Evolutionary conservation across 2,888 invertebrate genomes (phyloP).

Genomic region (Rhagium mordax): DNA sequence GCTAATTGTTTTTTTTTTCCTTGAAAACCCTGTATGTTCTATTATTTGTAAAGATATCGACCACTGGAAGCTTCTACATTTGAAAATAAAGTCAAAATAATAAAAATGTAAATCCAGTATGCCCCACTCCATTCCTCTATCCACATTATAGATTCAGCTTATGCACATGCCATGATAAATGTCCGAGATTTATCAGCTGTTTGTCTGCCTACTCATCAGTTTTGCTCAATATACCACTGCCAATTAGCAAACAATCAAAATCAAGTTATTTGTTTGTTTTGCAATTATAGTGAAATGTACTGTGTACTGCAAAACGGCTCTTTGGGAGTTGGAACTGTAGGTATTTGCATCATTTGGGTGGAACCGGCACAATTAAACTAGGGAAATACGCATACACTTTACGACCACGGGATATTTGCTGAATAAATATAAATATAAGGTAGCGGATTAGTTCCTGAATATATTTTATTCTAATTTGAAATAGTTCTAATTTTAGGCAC

Average conservation of each 20-base stretch:
- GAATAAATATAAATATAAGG: not conserved
- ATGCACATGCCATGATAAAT: not conserved
- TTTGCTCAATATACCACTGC: slow-evolving; percentile 3
- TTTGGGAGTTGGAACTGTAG: slow-evolving; percentile 4
- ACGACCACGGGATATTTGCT: not conserved
- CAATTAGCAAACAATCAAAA: slow-evolving; percentile 10
- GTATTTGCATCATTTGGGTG: not conserved
- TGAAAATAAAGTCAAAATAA: too few relatives aligned
- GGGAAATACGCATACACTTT: not conserved
- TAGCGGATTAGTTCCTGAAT: too few relatives aligned
- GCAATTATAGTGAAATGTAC: slow-evolving; percentile 9
- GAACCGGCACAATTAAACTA: not conserved
- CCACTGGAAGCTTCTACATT: too few relatives aligned
- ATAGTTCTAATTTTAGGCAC: too few relatives aligned
- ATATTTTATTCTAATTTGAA: too few relatives aligned
- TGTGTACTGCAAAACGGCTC: not conserved
- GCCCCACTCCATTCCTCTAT: not conserved
- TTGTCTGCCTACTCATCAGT: slow-evolving; percentile 7
- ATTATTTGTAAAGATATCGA: too few relatives aligned
- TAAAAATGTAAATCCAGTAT: not conserved
- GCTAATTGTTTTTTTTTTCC: too few relatives aligned
- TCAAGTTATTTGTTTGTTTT: slow-evolving; percentile 8
- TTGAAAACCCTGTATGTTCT: too few relatives aligned
- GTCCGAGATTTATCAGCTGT: slow-evolving; percentile 1
- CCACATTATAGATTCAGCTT: not conserved